Percentiles rank a stretch among this genome's conserved stretches.
Conservation (phyloP, 2,888 invertebrate species). For the Melipona bicolor region DNA sequence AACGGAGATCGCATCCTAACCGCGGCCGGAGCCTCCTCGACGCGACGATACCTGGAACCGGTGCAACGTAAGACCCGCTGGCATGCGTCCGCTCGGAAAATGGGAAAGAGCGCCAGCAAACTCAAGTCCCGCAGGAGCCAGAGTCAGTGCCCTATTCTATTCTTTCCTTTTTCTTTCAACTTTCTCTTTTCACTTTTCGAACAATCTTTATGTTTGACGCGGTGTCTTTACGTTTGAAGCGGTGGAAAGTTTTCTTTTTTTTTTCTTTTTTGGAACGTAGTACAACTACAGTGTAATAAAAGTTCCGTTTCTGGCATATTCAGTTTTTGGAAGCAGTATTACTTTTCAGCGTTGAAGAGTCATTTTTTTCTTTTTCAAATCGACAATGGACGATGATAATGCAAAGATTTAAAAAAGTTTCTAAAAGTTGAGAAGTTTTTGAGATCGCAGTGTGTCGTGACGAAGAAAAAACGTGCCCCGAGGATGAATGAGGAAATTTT, state of each 20-base stretch:
- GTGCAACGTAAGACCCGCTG: conserved; percentile 53
- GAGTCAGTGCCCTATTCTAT: conserved; percentile 73
- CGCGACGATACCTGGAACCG: conserved; percentile 44
- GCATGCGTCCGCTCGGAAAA: conserved; percentile 67
- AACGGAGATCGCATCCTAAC: conserved; percentile 39
- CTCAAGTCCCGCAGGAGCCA: conserved; percentile 77
- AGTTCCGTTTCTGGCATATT: not conserved
- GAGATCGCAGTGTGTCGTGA: not conserved
- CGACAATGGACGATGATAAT: too few species aligned
- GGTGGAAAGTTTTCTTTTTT: not conserved
- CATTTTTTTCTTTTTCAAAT: not conserved
- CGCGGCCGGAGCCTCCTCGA: conserved; percentile 15
- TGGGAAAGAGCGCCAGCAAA: conserved; percentile 81
- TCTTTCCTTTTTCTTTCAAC: not conserved
- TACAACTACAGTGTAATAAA: too few species aligned
- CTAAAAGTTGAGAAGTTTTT: not conserved
- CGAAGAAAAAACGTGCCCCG: not conserved
- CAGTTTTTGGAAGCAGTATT: not conserved
- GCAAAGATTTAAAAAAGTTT: too few species aligned
- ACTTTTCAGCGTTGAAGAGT: not conserved
- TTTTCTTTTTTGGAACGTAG: too few species aligned
- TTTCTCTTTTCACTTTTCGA: not conserved
- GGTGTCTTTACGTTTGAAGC: not conserved
- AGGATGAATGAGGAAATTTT: not conserved
- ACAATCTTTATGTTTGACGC: not conserved